Conservation (phyloP, 2,888 invertebrate genomes). For the Electrophaes corylata region DNA sequence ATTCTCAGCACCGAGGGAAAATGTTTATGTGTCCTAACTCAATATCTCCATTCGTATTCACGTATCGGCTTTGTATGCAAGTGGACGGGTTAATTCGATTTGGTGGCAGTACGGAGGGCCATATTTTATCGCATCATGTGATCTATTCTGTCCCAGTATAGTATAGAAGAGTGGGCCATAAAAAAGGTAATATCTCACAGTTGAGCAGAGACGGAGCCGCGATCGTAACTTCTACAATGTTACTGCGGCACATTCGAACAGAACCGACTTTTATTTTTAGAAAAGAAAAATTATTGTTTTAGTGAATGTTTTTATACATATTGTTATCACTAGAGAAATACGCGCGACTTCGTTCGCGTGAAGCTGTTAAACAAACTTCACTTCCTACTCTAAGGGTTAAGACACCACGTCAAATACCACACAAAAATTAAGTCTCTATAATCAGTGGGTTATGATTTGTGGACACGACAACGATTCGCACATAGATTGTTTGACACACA, state of each 20-base stretch:
- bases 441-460: no score
- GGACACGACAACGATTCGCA: no score
- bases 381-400: no score
- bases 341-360: no score
- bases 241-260: slow-evolving; percentile 71
- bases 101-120: slow-evolving; percentile 76
- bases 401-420: no score
- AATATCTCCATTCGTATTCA: slow-evolving; percentile 78
- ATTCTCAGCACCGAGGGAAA: slow-evolving; percentile 62
- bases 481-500: no score
- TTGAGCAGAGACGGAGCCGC: slow-evolving; percentile 77
- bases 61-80: slow-evolving; percentile 80
- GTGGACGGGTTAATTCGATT: slow-evolving; percentile 84
- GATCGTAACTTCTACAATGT: slow-evolving; percentile 83
- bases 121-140: slow-evolving; percentile 84
- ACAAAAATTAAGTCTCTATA: no score
- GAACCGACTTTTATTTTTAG: slow-evolving; percentile 70
- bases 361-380: no score
- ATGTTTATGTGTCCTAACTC: slow-evolving; percentile 72
- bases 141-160: slow-evolving; percentile 82
- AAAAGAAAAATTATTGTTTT: slow-evolving; percentile 67
- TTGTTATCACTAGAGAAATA: slow-evolving; percentile 20
- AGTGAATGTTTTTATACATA: slow-evolving; percentile 27
- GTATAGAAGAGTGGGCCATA: slow-evolving; percentile 82
- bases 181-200: slow-evolving; percentile 84